These are phyloP conservation scores for Apteryx owenii DNA, from an alignment of 2,113 vertebrate species.

Conservation along the genomic window DNA sequence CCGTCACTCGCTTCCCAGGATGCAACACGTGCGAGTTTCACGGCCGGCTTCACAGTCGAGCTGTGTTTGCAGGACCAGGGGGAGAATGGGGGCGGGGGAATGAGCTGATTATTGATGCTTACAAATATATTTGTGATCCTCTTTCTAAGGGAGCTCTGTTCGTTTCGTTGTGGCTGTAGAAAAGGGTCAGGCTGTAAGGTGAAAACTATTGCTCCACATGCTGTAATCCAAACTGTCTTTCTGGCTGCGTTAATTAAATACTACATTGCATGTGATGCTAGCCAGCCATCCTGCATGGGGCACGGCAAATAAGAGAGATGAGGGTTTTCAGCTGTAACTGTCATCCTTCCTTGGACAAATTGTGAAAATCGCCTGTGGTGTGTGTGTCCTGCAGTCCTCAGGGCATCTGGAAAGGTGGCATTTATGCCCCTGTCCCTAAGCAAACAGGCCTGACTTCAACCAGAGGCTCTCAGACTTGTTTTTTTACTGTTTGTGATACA, in stretches of 20 bases:
- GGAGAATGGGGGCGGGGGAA: accelerated
- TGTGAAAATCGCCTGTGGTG: accelerated
- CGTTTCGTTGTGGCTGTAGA: constrained; percentile 3
- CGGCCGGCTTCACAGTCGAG: not conserved
- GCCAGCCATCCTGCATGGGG: not conserved
- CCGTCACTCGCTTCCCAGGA: not conserved
- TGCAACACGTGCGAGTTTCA: not conserved
- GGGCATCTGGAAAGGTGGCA: not conserved
- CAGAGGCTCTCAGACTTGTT: not conserved
- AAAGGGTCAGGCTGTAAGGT: not conserved
- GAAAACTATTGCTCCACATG: not conserved
- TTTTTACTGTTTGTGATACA: not conserved
- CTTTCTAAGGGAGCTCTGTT: constrained; percentile 11
- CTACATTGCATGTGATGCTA: not conserved
- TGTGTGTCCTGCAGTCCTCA: not conserved
- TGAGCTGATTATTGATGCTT: not conserved
- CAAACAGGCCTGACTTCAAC: not conserved
- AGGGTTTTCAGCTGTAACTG: not conserved
- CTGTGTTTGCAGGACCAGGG: not conserved
- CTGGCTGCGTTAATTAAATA: not conserved
- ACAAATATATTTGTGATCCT: not conserved
- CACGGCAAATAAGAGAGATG: not conserved
- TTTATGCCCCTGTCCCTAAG: not conserved
- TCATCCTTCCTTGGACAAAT: not conserved
- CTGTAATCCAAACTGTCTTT: not conserved